Base-by-base conservation (phyloP, 1,140 invertebrate genomes). In the Bombyx mandarina region DNA sequence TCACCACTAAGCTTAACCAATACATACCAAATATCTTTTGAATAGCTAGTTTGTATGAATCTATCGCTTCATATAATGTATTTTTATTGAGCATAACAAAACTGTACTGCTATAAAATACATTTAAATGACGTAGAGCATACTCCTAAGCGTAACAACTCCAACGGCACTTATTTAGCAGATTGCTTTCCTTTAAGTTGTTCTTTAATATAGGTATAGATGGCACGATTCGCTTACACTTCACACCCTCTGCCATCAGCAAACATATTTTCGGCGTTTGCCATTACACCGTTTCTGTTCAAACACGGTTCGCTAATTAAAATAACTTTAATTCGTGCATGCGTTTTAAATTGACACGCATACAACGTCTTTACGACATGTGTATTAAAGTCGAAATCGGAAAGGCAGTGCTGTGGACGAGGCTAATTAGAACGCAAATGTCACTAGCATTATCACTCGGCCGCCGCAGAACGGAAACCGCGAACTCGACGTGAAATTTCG, bases 121-220 rank as follows among this genome's bases (percentile, higher is more conserved):
- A 46, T 47, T 35, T 22, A 45, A 10, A 7, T 3, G 10, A 63
- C 68, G 73, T 80, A 79, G 79, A 82, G 80, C 64, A 75, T 54
- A 62, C 57, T 69, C 52, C 66, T 18, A 1, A 43, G 55, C 59
- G 54, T 58, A 18, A 51, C 47, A 52, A 43, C 49, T 48, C 60
- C 59, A 61, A 66, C 71, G 70, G 75, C 74, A 81, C 83, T 86
- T 88, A 88, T 88, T 86, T 88, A 88, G 86, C 84, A 86, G 85
- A 88, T 88, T 88, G 86, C 86, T 88, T 88, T 82, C 83, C 81
- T 86, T 87, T 85, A 86, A 88, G 86, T 82, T 87, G 78, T 88
- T 87, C 84, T 88, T 88, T 88, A 88, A 88, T 88, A 77, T 80
- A 78, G 80, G 73, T 66, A 79, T 80, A 76, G 78, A 63, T 67